Base-by-base conservation (phyloP, 2,797 vertebrate genomes). In the Sebastes reedi region DNA sequence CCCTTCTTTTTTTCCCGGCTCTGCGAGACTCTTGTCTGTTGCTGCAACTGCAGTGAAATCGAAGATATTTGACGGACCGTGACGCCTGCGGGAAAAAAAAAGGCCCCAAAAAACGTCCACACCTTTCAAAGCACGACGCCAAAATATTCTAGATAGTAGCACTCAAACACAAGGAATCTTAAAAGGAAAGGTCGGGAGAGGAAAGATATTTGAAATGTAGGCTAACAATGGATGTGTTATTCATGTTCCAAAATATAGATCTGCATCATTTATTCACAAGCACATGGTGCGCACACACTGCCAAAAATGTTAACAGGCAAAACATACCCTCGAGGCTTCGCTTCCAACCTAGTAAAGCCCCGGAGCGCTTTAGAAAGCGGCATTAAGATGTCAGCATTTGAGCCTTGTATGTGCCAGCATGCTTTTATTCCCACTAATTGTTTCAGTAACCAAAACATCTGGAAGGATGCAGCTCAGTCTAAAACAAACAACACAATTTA, bases 1-100 rank as follows among this genome's bases (percentile, higher is more conserved):
- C 27, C 14, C 8, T 22, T 0, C 0, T 34, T 27, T 58, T 36
- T 30, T 16, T 27, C 29, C 34, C 4, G 6, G 8, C 77, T 80
- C 66, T 70, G 32, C 1, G 18, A 68, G 29, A n/a, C 20, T 62
- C 74, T 72, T 72, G 67, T 39, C 56, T 34, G 65, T 75, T 77
- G 83, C 88, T 80, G 86, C 90, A 75, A 73, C 87, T 69, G 91
- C 87, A 84, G 86, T 77, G 80, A 87, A 88, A 89, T 88, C 29
- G 1, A 92, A 89, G 67, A 76, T 67, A 83, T 85, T 25, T 82
- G 81, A 88, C 18, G 5, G 56, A 86, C 62, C 5, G 66, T 87
- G 80, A 79, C 64, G 30, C 27, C 76, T 59, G 74, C 61, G 13
- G 36, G 22, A 5, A 16, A 24, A 59, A 59, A 32, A 46, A 13